phyloP scores from a whole-genome alignment of 2,797 vertebrate genomes.

The Anguilla anguilla region DNA sequence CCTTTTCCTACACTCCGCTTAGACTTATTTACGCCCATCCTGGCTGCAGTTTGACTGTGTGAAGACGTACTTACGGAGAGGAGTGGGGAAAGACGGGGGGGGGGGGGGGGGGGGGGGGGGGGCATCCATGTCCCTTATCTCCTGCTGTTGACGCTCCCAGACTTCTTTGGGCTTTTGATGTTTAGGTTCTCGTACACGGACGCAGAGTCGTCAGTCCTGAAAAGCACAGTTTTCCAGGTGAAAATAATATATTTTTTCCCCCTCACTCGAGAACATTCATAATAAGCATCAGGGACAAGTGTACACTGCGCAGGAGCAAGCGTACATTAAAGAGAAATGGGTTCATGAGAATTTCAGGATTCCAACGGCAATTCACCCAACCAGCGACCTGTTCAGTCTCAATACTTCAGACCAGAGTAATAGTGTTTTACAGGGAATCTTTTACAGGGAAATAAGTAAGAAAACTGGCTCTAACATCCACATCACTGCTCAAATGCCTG shows the following conservation, averaged over 20 bases:
- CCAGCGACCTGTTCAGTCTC: neutral
- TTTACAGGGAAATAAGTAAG: neutral
- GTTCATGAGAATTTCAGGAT: neutral
- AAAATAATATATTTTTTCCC: neutral
- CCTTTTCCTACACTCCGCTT: neutral
- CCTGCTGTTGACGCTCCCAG: conserved; percentile 78
- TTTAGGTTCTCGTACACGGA: conserved; percentile 88
- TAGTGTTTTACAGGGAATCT: neutral
- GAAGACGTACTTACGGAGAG: conserved; percentile 66
- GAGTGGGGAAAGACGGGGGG: conserved; percentile 50
- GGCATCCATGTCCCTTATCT: conserved; percentile 68
- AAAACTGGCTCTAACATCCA: neutral
- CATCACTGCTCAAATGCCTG: neutral
- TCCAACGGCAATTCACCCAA: neutral
- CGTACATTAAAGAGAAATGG: neutral
- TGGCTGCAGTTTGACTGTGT: neutral
- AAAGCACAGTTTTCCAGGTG: neutral
- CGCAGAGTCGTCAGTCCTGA: conserved; percentile 80
- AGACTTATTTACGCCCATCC: neutral
- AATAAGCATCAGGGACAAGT: neutral
- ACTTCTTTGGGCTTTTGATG: conserved; percentile 80
- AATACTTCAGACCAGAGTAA: neutral
- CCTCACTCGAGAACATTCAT: neutral
- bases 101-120: conserved; percentile 42
- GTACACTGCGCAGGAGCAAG: neutral